phyloP scores from a whole-genome alignment of 64 coral and sea anemone species.

The Montipora sp. region DNA sequence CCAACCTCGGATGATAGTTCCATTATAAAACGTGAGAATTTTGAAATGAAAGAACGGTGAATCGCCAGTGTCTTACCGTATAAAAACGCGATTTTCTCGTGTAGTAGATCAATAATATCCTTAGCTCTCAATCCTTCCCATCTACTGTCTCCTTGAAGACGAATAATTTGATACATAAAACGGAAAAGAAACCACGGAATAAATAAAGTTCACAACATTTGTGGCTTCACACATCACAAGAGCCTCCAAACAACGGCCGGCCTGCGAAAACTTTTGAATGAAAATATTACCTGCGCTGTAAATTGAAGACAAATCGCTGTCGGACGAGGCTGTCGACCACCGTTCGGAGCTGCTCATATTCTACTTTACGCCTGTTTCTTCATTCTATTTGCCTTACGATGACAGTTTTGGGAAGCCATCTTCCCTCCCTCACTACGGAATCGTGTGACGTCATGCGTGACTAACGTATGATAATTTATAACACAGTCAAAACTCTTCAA shows the following conservation, averaged over 20 bases:
- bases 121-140: slow-evolving; percentile 87
- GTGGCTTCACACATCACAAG: slow-evolving; percentile 22
- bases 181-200: background rate
- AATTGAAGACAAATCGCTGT: slow-evolving; percentile 96
- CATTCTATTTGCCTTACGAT: slow-evolving; percentile 96
- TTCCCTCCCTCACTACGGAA: slow-evolving; percentile 54
- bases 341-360: slow-evolving; percentile 94
- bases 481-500: slow-evolving; percentile 3
- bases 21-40: background rate
- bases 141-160: slow-evolving; percentile 75
- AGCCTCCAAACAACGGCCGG: slow-evolving; percentile 44
- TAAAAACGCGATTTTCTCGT: slow-evolving; percentile 90
- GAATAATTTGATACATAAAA: slow-evolving; percentile 27
- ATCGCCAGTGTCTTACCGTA: slow-evolving; percentile 69
- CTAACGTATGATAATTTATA: slow-evolving; percentile 88
- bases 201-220: background rate
- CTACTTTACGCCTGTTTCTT: slow-evolving; percentile 79
- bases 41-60: slow-evolving; percentile 34
- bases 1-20: too few relatives aligned
- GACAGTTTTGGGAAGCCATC: slow-evolving; percentile 99
- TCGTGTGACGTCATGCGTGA: slow-evolving; percentile 85
- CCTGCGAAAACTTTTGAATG: background rate
- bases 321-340: slow-evolving; percentile 99
- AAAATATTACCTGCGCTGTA: slow-evolving; percentile 80
- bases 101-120: slow-evolving; percentile 83